phyloP scores from a whole-genome alignment of 2,113 vertebrate species.

The Dolichallabes microphthalmus region DNA sequence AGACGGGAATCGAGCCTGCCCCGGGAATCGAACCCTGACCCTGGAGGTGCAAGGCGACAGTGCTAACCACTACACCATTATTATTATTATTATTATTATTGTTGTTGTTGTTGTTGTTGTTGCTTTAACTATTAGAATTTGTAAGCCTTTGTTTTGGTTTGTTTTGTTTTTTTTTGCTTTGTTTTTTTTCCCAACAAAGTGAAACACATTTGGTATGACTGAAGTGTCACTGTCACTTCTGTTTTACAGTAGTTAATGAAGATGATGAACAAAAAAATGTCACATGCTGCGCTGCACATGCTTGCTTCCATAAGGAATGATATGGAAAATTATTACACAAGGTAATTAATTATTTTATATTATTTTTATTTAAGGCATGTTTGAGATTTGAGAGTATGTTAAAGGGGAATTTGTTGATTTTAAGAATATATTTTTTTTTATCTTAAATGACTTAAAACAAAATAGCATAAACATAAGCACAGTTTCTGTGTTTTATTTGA shows the following conservation, averaged over 20 bases:
- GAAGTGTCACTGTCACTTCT: background rate
- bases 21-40: too few species aligned
- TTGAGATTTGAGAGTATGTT: background rate
- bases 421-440: background rate
- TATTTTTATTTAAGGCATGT: background rate
- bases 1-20: too few species aligned
- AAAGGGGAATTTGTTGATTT: background rate
- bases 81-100: background rate
- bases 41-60: too few species aligned
- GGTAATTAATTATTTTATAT: background rate
- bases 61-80: too few species aligned
- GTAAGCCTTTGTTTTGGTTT: too few species aligned
- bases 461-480: too few species aligned
- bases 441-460: too few species aligned
- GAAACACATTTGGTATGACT: background rate
- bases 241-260: background rate
- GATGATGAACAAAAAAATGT: background rate
- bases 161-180: too few species aligned
- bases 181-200: too few species aligned
- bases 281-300: background rate
- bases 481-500: too few species aligned
- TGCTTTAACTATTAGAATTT: background rate
- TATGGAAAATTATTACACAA: background rate
- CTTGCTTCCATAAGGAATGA: background rate
- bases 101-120: background rate